Evolutionary conservation across 2,797 vertebrate species (phyloP).

Genomic region (Coendou prehensilis): DNA sequence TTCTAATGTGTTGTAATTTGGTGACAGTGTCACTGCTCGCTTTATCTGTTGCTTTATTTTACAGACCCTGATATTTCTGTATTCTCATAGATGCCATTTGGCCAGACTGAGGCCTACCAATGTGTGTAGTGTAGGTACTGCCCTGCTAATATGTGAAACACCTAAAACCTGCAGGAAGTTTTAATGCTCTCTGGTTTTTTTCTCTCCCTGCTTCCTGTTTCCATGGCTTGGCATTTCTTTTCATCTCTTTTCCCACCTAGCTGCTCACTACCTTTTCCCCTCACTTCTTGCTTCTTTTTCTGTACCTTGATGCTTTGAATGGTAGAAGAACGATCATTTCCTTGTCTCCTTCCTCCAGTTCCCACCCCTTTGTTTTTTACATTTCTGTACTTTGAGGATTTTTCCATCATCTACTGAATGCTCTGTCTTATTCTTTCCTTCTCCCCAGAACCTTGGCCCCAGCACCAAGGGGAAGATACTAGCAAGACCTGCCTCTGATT

Average conservation of each 20-base stretch:
- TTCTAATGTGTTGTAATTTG: slow-evolving; percentile 32
- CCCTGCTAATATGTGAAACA: neutral
- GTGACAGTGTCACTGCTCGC: neutral
- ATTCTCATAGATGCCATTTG: slow-evolving; percentile 17
- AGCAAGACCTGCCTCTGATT: neutral
- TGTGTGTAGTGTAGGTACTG: neutral
- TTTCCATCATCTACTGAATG: neutral
- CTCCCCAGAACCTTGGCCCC: neutral
- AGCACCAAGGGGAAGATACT: neutral
- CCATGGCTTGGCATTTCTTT: neutral
- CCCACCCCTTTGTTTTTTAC: neutral
- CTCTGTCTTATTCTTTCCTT: neutral
- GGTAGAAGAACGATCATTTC: neutral
- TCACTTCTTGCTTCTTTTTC: neutral
- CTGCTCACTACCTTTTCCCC: neutral
- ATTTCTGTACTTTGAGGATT: neutral
- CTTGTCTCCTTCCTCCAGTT: neutral
- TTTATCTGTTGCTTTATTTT: slow-evolving; percentile 22
- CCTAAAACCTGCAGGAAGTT: neutral
- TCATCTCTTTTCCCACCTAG: neutral
- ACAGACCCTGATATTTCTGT: neutral
- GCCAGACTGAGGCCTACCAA: neutral
- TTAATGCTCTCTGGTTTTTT: neutral
- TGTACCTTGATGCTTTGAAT: neutral
- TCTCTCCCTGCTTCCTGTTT: neutral